These are phyloP conservation scores for Drosophila conformis DNA, from an alignment of 2,888 invertebrate genomes.

Conservation along the genomic window DNA sequence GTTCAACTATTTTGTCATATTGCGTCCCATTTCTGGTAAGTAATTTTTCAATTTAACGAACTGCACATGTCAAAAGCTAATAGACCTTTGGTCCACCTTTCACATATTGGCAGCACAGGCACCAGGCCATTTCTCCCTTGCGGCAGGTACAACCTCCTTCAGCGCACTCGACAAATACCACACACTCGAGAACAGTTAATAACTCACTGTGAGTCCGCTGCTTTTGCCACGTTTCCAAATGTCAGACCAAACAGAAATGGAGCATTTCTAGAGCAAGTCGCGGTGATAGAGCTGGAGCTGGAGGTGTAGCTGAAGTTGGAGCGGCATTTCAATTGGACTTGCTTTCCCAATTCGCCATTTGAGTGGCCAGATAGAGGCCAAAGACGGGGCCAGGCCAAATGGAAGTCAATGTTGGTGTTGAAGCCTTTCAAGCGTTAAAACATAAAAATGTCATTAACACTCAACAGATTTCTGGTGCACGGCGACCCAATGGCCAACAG, in stretches of 20 bases:
- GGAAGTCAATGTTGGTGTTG: conserved; percentile 52
- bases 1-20: background rate
- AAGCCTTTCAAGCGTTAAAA: conserved; percentile 77
- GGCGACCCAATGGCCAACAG: conserved; percentile 57
- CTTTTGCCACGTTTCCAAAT: conserved; percentile 55
- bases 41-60: conserved; percentile 38
- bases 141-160: conserved; percentile 8
- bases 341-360: conserved; percentile 45
- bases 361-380: conserved; percentile 33
- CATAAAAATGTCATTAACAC: conserved; percentile 79
- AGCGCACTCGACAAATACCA: conserved; percentile 28
- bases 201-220: conserved; percentile 43
- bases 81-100: conserved; percentile 51
- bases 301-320: conserved; percentile 9
- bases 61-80: conserved; percentile 19
- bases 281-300: conserved; percentile 6
- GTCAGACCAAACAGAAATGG: conserved; percentile 39
- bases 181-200: conserved; percentile 43
- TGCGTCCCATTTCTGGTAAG: background rate
- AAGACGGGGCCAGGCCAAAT: conserved; percentile 34
- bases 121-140: conserved; percentile 23
- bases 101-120: conserved; percentile 30
- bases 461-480: conserved; percentile 76
- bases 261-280: conserved; percentile 16
- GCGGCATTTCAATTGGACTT: conserved; percentile 66